phyloP scores from a whole-genome alignment of 1,140 invertebrate species.

The Hycleus phaleratus region DNA sequence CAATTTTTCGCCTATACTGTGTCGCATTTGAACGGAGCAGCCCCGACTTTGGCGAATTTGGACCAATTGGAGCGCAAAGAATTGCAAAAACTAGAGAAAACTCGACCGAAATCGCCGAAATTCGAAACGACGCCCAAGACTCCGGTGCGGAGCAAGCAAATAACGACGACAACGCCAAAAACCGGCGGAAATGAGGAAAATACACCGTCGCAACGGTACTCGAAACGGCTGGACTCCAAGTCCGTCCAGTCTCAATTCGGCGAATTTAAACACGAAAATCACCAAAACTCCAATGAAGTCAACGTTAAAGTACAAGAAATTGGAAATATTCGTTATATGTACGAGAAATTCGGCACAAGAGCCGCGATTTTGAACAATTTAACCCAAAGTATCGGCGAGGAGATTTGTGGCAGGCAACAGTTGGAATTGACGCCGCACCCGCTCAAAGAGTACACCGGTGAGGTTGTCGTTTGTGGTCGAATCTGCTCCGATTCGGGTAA shows the following conservation, averaged over 20 bases:
- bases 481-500: not conserved
- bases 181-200: not conserved
- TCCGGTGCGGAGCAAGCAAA: not conserved
- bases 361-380: not conserved
- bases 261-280: not conserved
- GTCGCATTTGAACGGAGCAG: slow-evolving; percentile 49
- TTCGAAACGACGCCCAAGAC: not conserved
- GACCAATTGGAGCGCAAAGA: slow-evolving; percentile 54
- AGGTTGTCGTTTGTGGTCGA: not conserved
- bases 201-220: not conserved
- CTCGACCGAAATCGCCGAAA: not conserved
- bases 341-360: not conserved
- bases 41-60: slow-evolving; percentile 49
- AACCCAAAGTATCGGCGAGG: not conserved
- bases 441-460: not conserved
- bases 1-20: slow-evolving; percentile 60
- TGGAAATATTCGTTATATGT: slow-evolving; percentile 1
- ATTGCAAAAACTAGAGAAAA: slow-evolving; percentile 41
- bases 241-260: not conserved
- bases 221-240: not conserved
- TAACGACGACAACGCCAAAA: not conserved
- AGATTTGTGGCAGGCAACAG: not conserved
- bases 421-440: not conserved
- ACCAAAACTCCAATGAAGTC: not conserved
- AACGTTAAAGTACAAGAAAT: not conserved